Conservation (phyloP, 2,797 vertebrate species). For the Triplophysa yarkandensis region DNA sequence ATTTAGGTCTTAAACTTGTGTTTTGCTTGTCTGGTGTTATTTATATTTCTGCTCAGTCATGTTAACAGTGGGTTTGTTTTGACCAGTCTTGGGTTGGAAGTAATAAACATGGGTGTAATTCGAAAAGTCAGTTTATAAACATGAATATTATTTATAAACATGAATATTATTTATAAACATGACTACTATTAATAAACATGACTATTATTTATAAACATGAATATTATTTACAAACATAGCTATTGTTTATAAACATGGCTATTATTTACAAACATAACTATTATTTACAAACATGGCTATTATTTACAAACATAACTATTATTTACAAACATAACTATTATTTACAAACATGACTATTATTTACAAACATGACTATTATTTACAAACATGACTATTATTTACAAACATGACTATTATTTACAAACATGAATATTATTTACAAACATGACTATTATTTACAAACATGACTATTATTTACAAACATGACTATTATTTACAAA, state of each 20-base stretch:
- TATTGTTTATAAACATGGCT: neutral
- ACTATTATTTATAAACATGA: slow-evolving; percentile 7
- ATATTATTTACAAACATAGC: neutral
- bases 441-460: slow-evolving; percentile 4
- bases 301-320: neutral
- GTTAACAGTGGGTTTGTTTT: slow-evolving; percentile 12
- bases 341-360: slow-evolving; percentile 18
- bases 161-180: slow-evolving; percentile 4
- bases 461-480: no score
- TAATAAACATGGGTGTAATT: neutral
- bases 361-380: neutral
- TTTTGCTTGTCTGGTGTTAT: neutral
- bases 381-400: slow-evolving; percentile 4
- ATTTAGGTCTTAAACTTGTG: neutral
- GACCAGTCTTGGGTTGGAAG: neutral
- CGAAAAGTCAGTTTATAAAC: neutral
- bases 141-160: neutral
- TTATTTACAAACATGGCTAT: neutral
- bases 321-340: neutral
- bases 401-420: slow-evolving; percentile 16
- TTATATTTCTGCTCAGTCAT: slow-evolving; percentile 27
- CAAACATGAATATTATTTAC: neutral
- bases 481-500: neutral
- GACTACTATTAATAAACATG: neutral
- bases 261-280: neutral